phyloP scores from a whole-genome alignment of 2,888 invertebrate genomes.

The Latrodectus hesperus region DNA sequence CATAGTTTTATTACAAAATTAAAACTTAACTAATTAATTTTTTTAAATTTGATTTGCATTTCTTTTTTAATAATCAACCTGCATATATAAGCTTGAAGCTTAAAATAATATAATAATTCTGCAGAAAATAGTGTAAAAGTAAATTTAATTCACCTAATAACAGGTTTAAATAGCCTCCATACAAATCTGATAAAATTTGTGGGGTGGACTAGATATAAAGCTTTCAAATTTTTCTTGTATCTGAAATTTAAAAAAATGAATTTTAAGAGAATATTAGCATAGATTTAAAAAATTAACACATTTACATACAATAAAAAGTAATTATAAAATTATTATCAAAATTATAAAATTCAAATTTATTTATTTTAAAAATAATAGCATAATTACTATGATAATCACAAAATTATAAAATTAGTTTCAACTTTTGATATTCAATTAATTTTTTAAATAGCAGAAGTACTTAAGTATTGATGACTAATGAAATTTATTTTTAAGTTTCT shows the following conservation, averaged over 20 bases:
- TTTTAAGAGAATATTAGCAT: neutral
- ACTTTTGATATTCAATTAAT: too few relatives aligned
- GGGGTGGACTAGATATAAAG: slow-evolving; percentile 97
- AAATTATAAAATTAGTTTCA: too few relatives aligned
- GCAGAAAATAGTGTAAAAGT: too few relatives aligned
- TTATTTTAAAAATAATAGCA: too few relatives aligned
- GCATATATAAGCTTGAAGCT: neutral
- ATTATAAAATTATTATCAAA: neutral
- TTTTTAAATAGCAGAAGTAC: too few relatives aligned
- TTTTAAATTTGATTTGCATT: too few relatives aligned
- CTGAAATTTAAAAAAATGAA: slow-evolving; percentile 72
- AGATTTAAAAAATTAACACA: neutral
- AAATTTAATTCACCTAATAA: slow-evolving; percentile 81
- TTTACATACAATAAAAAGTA: neutral
- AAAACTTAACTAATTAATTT: too few relatives aligned
- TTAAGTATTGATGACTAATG: neutral
- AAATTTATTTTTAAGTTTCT: neutral
- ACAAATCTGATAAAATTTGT: slow-evolving; percentile 96
- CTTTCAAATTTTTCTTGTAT: slow-evolving; percentile 99
- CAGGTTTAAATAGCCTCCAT: slow-evolving; percentile 95
- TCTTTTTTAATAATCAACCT: neutral
- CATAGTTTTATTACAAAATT: too few relatives aligned
- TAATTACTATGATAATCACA: too few relatives aligned
- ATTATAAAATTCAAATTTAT: too few relatives aligned
- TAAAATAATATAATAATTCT: neutral